Conservation (phyloP, 2,888 invertebrate genomes). For the Watsonalla cultraria region DNA sequence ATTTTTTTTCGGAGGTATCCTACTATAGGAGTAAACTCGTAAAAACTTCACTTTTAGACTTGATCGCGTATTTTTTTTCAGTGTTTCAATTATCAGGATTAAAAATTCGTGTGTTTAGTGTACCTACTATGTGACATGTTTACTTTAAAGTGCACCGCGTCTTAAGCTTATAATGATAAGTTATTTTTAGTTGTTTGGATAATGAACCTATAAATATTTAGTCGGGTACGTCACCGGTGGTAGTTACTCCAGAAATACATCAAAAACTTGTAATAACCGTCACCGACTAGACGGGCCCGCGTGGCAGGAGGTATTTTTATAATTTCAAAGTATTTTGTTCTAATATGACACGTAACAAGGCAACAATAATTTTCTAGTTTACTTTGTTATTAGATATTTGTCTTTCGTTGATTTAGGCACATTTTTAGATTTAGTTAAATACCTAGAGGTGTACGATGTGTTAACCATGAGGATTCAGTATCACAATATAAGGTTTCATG, state of each 20-base stretch:
- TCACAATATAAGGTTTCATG: too few relatives aligned
- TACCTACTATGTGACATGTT: neutral
- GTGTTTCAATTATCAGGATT: too few relatives aligned
- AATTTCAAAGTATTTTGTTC: neutral
- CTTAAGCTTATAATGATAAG: conserved; percentile 15
- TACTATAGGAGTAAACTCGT: too few relatives aligned
- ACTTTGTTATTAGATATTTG: too few relatives aligned
- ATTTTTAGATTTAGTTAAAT: too few relatives aligned
- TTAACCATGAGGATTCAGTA: too few relatives aligned
- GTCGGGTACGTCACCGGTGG: conserved; percentile 51
- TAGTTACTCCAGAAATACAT: conserved; percentile 52
- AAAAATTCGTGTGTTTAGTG: conserved; percentile 14
- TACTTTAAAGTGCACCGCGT: neutral
- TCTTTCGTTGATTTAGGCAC: too few relatives aligned
- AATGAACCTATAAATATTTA: conserved; percentile 58
- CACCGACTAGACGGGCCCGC: neutral
- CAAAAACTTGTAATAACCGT: conserved; percentile 14
- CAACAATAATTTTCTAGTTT: neutral
- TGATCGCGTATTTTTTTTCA: too few relatives aligned
- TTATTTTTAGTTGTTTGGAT: conserved; percentile 36
- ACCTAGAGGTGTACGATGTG: too few relatives aligned
- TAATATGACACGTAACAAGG: neutral
- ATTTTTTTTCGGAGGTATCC: too few relatives aligned
- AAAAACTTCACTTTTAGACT: too few relatives aligned
- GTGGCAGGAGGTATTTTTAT: neutral